Evolutionary conservation across 2,888 invertebrate genomes (phyloP), one percentile per base, ranked within the genome.

Genomic region (Scaptomyza flava): DNA sequence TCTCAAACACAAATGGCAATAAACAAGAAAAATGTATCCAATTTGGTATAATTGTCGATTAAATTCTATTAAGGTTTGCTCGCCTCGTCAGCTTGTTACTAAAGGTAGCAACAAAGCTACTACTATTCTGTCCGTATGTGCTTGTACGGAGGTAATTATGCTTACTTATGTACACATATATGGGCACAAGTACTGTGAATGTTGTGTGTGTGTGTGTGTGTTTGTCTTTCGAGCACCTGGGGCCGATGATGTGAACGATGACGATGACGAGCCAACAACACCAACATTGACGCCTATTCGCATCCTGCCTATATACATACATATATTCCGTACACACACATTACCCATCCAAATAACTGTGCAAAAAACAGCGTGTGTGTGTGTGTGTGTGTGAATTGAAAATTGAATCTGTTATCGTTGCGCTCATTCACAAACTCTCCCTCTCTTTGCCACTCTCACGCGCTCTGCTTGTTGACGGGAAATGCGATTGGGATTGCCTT

Each of bases 401-500:
- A 69, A 79, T 73, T 68, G 67, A 77, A 72, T 68, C 74, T 74
- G 74, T 74, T 76, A 76, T 73, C 73, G 73, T 73, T 73, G 43
- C 41, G 41, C 43, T 34, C 69, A 74, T 71, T 68, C 73, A 70
- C 58, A 65, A 60, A 59, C 52, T 38, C 38, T 9, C 41, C 8
- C 20, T 3, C 20, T 20, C 31, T 2, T 17, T 12, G n/a, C 4
- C 47, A 17, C 17, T 17, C 17, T 17, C 17, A 17, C 17, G 8
- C 17, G 11, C 48, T 41, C 27, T 54, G 68, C 51, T 56, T 52
- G 62, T 52, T 52, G 47, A 68, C 72, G 80, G 67, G 62, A 78
- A 79, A 82, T 83, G 68, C 81, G 81, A 80, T 77, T 86, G 83
- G 71, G 65, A 78, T 78, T 78, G 78, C 73, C 86, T 85, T 82